Percentiles rank a stretch among this genome's conserved stretches.
These are phyloP conservation scores for Himalopsyche anomala DNA, from an alignment of 2,888 invertebrate genomes.

Conservation along the genomic window DNA sequence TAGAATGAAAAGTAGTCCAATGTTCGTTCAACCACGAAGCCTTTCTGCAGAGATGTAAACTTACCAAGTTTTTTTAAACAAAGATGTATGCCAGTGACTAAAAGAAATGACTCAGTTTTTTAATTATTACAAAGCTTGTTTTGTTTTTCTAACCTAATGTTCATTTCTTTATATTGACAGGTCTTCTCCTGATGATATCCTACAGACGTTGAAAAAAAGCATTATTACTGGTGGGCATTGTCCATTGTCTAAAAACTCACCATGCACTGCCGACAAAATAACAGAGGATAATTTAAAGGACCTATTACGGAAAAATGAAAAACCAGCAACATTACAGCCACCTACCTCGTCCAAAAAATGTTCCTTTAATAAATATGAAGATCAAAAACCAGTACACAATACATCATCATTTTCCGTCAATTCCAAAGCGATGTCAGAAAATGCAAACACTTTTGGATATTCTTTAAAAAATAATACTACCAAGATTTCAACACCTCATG, in stretches of 20 bases:
- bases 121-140: too few relatives aligned
- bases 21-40: too few relatives aligned
- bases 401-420: background rate
- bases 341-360: background rate
- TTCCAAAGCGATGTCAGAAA: background rate
- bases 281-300: conserved; percentile 45
- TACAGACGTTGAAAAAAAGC: conserved; percentile 53
- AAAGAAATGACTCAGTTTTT: too few relatives aligned
- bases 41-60: too few relatives aligned
- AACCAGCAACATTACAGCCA: background rate
- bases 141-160: too few relatives aligned
- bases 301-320: conserved; percentile 17
- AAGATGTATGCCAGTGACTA: too few relatives aligned
- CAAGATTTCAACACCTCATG: background rate
- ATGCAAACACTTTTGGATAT: background rate
- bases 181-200: conserved; percentile 49
- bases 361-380: background rate
- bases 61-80: too few relatives aligned
- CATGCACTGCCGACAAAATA: conserved; percentile 46
- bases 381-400: background rate
- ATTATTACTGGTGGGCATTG: conserved; percentile 54
- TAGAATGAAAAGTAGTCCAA: too few relatives aligned
- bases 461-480: conserved; percentile 5
- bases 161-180: conserved; percentile 49
- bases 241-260: conserved; percentile 49